These are phyloP conservation scores for Bambusicola thoracicus DNA, from an alignment of 2,113 vertebrate species.

Conservation along the genomic window DNA sequence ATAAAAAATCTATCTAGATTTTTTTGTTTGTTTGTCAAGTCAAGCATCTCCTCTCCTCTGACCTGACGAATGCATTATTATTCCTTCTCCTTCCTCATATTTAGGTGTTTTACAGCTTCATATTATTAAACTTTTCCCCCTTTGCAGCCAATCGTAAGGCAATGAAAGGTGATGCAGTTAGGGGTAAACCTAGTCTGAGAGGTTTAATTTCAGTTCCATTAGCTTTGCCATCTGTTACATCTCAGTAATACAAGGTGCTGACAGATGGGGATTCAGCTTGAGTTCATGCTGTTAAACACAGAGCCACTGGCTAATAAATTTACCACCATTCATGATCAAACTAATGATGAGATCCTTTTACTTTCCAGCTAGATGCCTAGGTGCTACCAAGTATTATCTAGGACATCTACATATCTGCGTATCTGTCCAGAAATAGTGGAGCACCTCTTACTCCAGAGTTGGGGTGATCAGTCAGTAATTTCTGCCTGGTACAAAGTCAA, in stretches of 20 bases:
- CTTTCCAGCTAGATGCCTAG: not conserved
- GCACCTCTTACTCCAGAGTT: not conserved
- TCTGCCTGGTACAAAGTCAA: not conserved
- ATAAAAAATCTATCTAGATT: not conserved
- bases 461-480: not conserved
- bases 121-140: accelerated
- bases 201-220: constrained; percentile 33
- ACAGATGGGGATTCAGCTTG: constrained; percentile 19
- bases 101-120: not conserved
- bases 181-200: not conserved
- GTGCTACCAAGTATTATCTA: not conserved
- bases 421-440: not conserved
- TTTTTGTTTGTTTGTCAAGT: not conserved
- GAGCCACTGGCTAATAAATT: not conserved
- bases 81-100: not conserved
- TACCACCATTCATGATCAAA: not conserved
- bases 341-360: not conserved
- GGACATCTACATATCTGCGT: not conserved
- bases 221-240: constrained; percentile 39
- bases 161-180: not conserved
- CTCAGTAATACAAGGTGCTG: constrained; percentile 6
- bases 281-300: not conserved
- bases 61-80: not conserved
- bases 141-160: not conserved
- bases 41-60: not conserved